phyloP scores from a whole-genome alignment of 2,888 invertebrate genomes.

The Papilio protenor region DNA sequence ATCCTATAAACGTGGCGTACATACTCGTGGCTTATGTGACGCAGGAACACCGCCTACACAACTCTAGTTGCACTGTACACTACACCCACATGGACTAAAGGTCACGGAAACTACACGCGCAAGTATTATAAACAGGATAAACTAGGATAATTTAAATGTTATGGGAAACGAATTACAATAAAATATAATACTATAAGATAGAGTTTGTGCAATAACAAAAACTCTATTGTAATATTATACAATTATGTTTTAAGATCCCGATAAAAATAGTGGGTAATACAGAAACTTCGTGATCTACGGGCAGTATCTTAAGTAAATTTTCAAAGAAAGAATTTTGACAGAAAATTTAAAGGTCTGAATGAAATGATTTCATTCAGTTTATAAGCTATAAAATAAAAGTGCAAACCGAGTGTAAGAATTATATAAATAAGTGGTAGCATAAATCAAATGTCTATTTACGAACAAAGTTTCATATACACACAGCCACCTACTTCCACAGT shows the following conservation, averaged over 20 bases:
- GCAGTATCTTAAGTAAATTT: not conserved
- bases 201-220: not conserved
- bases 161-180: not conserved
- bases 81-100: constrained; percentile 61
- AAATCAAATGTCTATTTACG: constrained; percentile 13
- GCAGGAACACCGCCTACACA: constrained; percentile 56
- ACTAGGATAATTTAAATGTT: constrained; percentile 11
- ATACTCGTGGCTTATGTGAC: constrained; percentile 56
- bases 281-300: too few species aligned
- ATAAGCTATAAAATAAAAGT: not conserved
- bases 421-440: not conserved
- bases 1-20: constrained; percentile 20
- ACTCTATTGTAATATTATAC: not conserved
- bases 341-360: not conserved
- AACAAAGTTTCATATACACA: not conserved
- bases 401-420: not conserved
- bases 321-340: not conserved
- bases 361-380: not conserved
- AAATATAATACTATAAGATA: not conserved
- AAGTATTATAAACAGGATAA: constrained; percentile 42
- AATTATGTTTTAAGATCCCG: too few species aligned
- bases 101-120: constrained; percentile 54
- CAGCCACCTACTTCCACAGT: not conserved
- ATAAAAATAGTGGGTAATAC: too few species aligned
- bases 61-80: constrained; percentile 57